Evolutionary conservation across 2,888 invertebrate genomes (phyloP).

Genomic region (Sympetrum striolatum): DNA sequence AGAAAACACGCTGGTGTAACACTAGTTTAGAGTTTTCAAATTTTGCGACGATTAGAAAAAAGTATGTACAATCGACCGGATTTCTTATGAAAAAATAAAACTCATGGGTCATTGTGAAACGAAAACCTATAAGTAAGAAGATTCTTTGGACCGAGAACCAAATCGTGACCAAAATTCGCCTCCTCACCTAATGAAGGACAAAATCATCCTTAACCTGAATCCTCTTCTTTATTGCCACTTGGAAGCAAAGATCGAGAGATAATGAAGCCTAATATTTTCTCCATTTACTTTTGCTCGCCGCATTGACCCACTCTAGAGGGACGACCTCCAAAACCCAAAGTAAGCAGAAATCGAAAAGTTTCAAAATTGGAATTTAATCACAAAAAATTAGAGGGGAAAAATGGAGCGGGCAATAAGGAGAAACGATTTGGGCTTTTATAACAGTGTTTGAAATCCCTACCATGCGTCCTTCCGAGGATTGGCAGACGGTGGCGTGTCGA

Average conservation of each 20-base stretch:
- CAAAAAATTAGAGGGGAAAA: background rate
- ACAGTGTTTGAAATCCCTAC: conserved; percentile 1
- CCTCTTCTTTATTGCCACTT: too few species aligned
- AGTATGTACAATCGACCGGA: too few species aligned
- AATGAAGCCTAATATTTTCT: background rate
- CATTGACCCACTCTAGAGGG: background rate
- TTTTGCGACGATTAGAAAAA: too few species aligned
- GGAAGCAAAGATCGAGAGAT: background rate
- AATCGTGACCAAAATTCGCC: too few species aligned
- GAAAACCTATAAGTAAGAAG: too few species aligned
- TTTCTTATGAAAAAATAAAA: too few species aligned
- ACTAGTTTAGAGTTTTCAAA: too few species aligned
- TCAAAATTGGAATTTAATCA: conserved; percentile 17
- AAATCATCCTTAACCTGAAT: background rate
- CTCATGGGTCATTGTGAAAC: too few species aligned
- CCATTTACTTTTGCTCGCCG: background rate
- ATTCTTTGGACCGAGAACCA: too few species aligned
- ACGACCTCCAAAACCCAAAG: background rate
- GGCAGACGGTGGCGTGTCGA: background rate
- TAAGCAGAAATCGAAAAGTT: background rate
- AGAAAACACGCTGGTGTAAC: too few species aligned
- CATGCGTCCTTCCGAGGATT: background rate
- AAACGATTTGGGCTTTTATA: conserved; percentile 5
- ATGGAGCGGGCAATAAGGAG: background rate
- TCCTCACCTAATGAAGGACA: too few species aligned